A percentile compares a stretch with the other conserved stretches of the same genome.
phyloP scores from a whole-genome alignment of 2,888 invertebrate species.

The Suillia variegata region DNA sequence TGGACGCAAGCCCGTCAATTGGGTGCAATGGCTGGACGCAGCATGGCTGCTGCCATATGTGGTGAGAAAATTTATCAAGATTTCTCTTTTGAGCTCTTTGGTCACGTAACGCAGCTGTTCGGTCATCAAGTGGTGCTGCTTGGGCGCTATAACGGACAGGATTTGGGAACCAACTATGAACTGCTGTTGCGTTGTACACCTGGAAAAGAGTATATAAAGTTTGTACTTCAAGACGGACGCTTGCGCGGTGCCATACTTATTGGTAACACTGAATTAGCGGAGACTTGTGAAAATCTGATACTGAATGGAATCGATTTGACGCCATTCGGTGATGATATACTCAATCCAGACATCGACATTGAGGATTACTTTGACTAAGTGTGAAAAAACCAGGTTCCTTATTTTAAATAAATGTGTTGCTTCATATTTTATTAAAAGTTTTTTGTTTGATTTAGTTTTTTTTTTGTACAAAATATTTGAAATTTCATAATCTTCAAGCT shows the following conservation, averaged over 20 bases:
- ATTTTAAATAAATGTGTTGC: too few species aligned
- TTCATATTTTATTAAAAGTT: slow-evolving; percentile 6
- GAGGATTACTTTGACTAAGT: slow-evolving; percentile 99
- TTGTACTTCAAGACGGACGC: slow-evolving; percentile 80
- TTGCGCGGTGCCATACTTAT: slow-evolving; percentile 94
- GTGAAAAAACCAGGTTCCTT: slow-evolving; percentile 5
- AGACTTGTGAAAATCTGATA: slow-evolving; percentile 97
- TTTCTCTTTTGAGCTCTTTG: slow-evolving; percentile 96
- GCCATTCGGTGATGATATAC: slow-evolving; percentile 85
- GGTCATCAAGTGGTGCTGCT: slow-evolving; percentile 90
- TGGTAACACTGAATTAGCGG: slow-evolving; percentile 96
- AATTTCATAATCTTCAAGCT: too few species aligned
- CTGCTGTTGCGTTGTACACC: slow-evolving; percentile 83
- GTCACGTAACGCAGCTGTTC: slow-evolving; percentile 94
- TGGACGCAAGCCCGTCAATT: slow-evolving; percentile 99
- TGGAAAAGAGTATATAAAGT: slow-evolving; percentile 82
- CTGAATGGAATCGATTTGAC: slow-evolving; percentile 90
- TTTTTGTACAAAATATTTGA: too few species aligned
- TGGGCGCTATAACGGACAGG: slow-evolving; percentile 93
- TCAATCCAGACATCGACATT: slow-evolving; percentile 95
- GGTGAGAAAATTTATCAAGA: slow-evolving; percentile 78
- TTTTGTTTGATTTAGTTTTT: not conserved
- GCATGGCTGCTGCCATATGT: slow-evolving; percentile 71
- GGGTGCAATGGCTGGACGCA: slow-evolving; percentile 92
- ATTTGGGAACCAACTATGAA: slow-evolving; percentile 79